Conservation (phyloP, 2,888 invertebrate species). For the Cactoblastis cactorum region DNA sequence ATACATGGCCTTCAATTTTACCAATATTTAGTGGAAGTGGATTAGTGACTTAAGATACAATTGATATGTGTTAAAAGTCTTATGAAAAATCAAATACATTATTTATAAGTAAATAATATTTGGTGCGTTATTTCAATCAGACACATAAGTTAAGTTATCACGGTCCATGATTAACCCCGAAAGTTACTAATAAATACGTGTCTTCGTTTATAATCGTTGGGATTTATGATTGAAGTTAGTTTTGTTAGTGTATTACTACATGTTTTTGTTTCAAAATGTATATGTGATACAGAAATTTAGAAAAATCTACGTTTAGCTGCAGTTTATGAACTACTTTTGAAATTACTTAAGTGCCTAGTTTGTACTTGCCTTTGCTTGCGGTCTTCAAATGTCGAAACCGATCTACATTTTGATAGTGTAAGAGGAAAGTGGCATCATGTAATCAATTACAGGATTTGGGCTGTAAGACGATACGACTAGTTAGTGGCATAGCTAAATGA, state of each 20-base stretch:
- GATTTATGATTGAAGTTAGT: background rate
- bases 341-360: background rate
- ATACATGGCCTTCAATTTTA: conserved; percentile 56
- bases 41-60: conserved; percentile 57
- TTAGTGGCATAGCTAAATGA: conserved; percentile 22
- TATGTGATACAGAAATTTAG: conserved; percentile 13
- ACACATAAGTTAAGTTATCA: conserved; percentile 32
- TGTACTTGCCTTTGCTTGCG: background rate
- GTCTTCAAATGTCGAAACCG: background rate
- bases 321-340: background rate
- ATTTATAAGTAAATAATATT: conserved; percentile 44
- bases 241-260: background rate
- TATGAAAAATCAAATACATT: conserved; percentile 49
- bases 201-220: background rate
- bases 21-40: conserved; percentile 39
- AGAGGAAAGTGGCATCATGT: background rate
- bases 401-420: background rate
- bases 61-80: conserved; percentile 53
- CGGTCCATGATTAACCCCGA: conserved; percentile 43
- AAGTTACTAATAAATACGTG: conserved; percentile 38
- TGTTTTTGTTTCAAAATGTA: conserved; percentile 4
- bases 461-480: conserved; percentile 4
- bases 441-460: conserved; percentile 1
- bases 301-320: conserved; percentile 14
- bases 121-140: conserved; percentile 47